Base-by-base conservation (phyloP, 1,140 invertebrate genomes). In the Trachymyrmex septentrionalis region DNA sequence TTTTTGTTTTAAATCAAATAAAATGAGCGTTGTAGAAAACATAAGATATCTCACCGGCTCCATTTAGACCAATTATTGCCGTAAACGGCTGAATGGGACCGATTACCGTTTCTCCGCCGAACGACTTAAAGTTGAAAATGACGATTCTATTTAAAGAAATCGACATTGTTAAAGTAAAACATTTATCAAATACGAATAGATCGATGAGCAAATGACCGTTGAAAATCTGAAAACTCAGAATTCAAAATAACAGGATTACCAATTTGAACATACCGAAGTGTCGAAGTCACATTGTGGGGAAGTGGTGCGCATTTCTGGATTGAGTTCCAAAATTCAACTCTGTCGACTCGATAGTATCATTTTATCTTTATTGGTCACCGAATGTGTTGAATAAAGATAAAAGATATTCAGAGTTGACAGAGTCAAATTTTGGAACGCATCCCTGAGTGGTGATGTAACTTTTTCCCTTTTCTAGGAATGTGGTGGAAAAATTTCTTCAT, bases 81-180 rank as follows among this genome's bases (percentile, higher is more conserved):
- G 98, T 99, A 94, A 99, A 99, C 55, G 97, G 97, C 90, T 98
- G 98, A 90, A 99, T 96, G n/a, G 99, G 98, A 38, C 99, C 99
- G 92, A 99, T 98, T 84, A 96, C 96, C 91, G 98, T 97, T 92
- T 97, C 97, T 9, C 99, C 99, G 87, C 97, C 96, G 92, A 99
- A 99, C 3, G 99, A 99, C 95, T 99, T 99, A 95, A 99, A 99
- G 95, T 99, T 99, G 92, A 99, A 98, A 91, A 99, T 97, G 95
- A 99, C 98, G 84, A 99, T 99, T 93, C 97, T 98, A 93, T 98
- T 97, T 77, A 99, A 95, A 88, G 97, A 96, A 50, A 64, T n/a
- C 12, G 24, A 1, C 69, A 84, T 84, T 71, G 44, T 78, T 16
- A 21, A 27, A 44, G 6, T 12, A 48, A 38, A 48, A 3, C 38